Evolutionary conservation across 2,888 invertebrate genomes (phyloP).

Genomic region (Tenodera sinensis): DNA sequence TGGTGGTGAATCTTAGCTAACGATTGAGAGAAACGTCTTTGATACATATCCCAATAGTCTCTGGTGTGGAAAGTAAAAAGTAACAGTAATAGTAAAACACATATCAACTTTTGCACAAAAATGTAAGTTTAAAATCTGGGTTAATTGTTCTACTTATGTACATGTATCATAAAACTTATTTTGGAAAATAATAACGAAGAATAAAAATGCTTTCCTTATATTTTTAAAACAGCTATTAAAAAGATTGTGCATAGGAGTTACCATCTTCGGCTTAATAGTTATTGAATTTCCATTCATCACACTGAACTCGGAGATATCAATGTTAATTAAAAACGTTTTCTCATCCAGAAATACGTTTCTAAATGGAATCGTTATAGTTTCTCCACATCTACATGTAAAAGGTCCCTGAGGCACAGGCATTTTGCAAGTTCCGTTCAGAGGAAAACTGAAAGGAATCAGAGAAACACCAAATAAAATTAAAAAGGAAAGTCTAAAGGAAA

Average conservation of each 20-base stretch:
- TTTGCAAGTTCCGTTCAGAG: conserved; percentile 46
- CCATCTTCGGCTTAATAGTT: conserved; percentile 44
- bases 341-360: conserved; percentile 47
- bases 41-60: no score
- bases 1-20: no score
- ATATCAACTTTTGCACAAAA: no score
- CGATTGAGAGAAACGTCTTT: no score
- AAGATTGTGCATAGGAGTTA: conserved; percentile 31
- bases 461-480: no score
- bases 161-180: no score
- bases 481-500: conserved; percentile 39
- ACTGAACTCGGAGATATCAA: conserved; percentile 47
- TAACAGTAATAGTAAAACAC: no score
- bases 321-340: conserved; percentile 44
- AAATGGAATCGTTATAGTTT: conserved; percentile 45
- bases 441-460: conserved; percentile 32
- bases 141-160: no score
- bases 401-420: conserved; percentile 53
- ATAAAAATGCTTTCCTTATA: background rate
- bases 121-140: no score
- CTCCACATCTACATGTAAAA: conserved; percentile 44
- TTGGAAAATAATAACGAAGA: no score
- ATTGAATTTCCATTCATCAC: conserved; percentile 42
- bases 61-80: no score
- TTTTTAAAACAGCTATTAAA: background rate